Conservation (phyloP, 2,797 vertebrate genomes). For the Chrosomus eos region DNA sequence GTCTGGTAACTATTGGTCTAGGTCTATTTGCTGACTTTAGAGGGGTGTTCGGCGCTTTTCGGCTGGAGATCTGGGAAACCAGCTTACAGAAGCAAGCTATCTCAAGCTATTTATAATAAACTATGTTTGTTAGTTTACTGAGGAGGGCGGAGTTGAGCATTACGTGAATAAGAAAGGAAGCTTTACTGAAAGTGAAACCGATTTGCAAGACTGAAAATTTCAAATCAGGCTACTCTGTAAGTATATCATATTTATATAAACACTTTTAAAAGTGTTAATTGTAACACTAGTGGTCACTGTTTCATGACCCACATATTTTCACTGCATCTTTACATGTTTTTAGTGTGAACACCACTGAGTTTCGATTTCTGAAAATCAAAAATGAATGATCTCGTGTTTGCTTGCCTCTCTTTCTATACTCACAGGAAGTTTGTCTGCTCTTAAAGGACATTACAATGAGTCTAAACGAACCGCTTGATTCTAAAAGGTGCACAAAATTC, state of each 20-base stretch:
- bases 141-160: not conserved
- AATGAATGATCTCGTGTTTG: not conserved
- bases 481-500: not conserved
- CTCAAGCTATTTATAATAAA: not conserved
- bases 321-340: not conserved
- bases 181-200: not conserved
- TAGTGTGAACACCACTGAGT: not conserved
- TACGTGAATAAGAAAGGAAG: not conserved
- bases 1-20: too few relatives aligned
- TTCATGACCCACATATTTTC: not conserved
- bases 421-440: not conserved
- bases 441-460: not conserved
- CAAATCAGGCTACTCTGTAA: not conserved
- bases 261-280: too few relatives aligned
- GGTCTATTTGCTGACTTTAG: not conserved
- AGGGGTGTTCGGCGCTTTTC: not conserved
- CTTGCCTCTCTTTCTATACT: not conserved
- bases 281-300: too few relatives aligned
- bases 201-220: not conserved
- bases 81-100: not conserved
- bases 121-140: not conserved
- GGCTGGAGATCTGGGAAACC: slow-evolving; percentile 66
- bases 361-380: not conserved
- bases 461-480: not conserved
- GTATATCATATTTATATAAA: not conserved